A percentile compares a stretch with the other conserved stretches of the same genome.
These are phyloP conservation scores for Beris chalybata DNA, from an alignment of 2,888 invertebrate species.

Conservation along the genomic window DNA sequence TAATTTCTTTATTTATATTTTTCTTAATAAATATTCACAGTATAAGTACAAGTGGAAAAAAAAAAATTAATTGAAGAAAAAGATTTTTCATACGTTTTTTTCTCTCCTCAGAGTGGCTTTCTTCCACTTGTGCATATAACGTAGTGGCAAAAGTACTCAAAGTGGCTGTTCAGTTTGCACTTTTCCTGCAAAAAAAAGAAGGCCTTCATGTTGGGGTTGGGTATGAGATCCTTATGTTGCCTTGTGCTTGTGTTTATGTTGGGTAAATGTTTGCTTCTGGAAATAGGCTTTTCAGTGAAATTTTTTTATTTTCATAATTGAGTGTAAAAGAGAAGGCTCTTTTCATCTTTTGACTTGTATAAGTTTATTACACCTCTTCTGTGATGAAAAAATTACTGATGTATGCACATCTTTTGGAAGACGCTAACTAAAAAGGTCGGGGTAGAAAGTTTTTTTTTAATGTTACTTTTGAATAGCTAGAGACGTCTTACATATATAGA, in stretches of 20 bases:
- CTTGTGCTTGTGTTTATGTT: slow-evolving; percentile 21
- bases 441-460: too few species aligned
- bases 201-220: neutral
- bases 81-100: neutral
- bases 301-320: neutral
- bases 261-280: slow-evolving; percentile 13
- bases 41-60: too few species aligned
- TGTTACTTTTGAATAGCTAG: too few species aligned
- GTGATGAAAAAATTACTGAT: too few species aligned
- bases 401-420: too few species aligned
- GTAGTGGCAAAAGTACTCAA: slow-evolving; percentile 30
- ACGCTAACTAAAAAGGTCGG: too few species aligned
- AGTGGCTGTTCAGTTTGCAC: slow-evolving; percentile 27
- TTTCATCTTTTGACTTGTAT: too few species aligned
- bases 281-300: neutral
- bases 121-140: slow-evolving; percentile 31
- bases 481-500: too few species aligned
- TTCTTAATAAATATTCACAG: too few species aligned
- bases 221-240: slow-evolving; percentile 11
- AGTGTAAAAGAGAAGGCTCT: too few species aligned
- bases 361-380: too few species aligned
- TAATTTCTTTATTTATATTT: too few species aligned
- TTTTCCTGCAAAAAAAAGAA: slow-evolving; percentile 22
- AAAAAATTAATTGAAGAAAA: neutral
- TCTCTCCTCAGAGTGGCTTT: neutral